Percentiles rank a stretch among this genome's conserved stretches.
phyloP scores from a whole-genome alignment of 2,797 vertebrate genomes.

The Aphelocoma californica region DNA sequence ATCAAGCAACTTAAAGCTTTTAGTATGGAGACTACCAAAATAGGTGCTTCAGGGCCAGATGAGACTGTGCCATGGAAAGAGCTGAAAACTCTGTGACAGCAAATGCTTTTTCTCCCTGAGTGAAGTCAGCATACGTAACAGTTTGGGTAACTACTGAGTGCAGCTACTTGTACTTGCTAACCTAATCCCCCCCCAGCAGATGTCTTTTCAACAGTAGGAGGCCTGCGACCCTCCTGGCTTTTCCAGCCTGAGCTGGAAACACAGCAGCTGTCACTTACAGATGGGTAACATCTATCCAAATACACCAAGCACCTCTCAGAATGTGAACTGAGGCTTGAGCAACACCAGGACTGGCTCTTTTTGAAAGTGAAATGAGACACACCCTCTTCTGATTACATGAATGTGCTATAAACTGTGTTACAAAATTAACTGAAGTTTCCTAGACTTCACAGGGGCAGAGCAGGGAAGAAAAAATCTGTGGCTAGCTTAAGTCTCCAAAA shows the following conservation, averaged over 20 bases:
- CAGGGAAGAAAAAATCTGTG: background rate
- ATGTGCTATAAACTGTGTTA: background rate
- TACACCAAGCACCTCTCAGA: background rate
- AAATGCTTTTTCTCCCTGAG: background rate
- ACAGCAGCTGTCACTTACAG: background rate
- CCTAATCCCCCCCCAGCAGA: background rate
- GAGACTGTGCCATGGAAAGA: background rate
- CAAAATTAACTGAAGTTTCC: background rate
- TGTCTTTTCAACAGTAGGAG: background rate
- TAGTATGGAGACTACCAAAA: rapidly evolving
- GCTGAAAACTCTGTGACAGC: background rate
- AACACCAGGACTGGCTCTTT: background rate
- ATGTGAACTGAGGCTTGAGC: background rate
- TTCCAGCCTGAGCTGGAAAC: background rate
- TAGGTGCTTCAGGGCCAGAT: background rate
- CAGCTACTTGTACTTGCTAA: background rate
- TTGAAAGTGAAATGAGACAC: background rate
- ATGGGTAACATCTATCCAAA: background rate
- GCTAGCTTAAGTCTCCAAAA: background rate
- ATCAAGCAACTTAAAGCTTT: background rate
- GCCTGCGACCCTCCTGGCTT: background rate
- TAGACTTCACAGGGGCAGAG: background rate
- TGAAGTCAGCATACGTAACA: background rate
- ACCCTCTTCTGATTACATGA: background rate
- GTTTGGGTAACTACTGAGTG: background rate